Base-by-base conservation (phyloP, 2,113 vertebrate genomes). In the Thamnophis sirtalis region DNA sequence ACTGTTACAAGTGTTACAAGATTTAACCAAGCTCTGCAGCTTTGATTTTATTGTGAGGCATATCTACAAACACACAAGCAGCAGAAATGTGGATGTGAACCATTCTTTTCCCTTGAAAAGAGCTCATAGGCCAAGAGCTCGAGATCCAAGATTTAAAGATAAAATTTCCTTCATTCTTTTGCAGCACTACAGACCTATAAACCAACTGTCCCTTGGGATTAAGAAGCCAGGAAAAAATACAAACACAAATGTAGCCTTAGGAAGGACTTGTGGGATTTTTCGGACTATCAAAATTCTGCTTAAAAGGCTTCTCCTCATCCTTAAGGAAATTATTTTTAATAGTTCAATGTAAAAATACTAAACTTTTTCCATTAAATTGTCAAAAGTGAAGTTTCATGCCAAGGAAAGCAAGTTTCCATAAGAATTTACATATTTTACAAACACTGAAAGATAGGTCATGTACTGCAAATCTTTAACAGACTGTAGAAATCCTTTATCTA, bases 1-100 rank as follows among this genome's bases (percentile, higher is more conserved):
- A 96, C 88, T 58, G 89, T 93, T 90, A 93, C 80, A 93, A 96
- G 89, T 58, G 89, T 93, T 90, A 93, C 80, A 26, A 95, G 89
- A 38, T 90, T 91, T 84, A 94, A 80, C 91, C 49, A 84, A 92
- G n/a, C 48, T 94, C 90, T 93, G 28, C 87, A 91, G 54, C 22
- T 9, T 73, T 90, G 21, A 92, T 84, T 58, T 26, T 43, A 91
- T 33, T 63, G 43, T 80, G 56, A 85, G 21, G n/a, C 22, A 92
- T 53, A 80, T 84, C 68, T 95, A 86, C 91, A 93, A 94, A 88
- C 33, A 93, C 54, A 92, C 1, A 94, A 51, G 11, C 49, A 85
- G n/a, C 11, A 88, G 86, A 56, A 80, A 90, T 73, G 51, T 60
- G 92, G 90, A 85, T 56, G 90, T 93, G 28, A n/a, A 84, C 50